Conservation (phyloP, 2,888 invertebrate genomes). For the Drosophila hamatofila region DNA sequence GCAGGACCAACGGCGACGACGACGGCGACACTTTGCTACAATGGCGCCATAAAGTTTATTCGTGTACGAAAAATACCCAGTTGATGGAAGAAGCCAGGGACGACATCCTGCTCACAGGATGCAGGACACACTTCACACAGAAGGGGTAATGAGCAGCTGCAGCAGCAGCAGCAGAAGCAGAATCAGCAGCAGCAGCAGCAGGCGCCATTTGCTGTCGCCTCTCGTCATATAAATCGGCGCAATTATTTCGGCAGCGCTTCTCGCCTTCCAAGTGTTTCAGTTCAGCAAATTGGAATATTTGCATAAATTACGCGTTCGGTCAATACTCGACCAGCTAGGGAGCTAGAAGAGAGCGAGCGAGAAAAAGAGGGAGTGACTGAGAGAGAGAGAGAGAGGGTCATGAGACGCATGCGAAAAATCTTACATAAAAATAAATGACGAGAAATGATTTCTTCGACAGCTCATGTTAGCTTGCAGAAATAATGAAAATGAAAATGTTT, state of each 20-base stretch:
- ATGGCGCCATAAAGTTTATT: slow-evolving; percentile 81
- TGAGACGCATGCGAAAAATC: neutral
- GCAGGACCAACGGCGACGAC: slow-evolving; percentile 42
- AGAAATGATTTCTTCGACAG: neutral
- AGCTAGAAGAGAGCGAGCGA: no score
- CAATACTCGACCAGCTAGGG: slow-evolving; percentile 31
- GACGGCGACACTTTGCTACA: slow-evolving; percentile 70
- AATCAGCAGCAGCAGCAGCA: slow-evolving; percentile 44
- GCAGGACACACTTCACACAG: slow-evolving; percentile 25
- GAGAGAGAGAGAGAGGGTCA: neutral
- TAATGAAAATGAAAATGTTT: neutral
- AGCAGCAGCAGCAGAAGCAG: slow-evolving; percentile 40
- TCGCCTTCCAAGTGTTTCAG: slow-evolving; percentile 50
- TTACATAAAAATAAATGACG: neutral
- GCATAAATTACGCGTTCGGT: slow-evolving; percentile 62
- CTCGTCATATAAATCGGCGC: slow-evolving; percentile 70
- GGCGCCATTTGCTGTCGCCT: slow-evolving; percentile 25
- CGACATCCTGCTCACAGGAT: slow-evolving; percentile 12
- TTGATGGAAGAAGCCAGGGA: slow-evolving; percentile 51
- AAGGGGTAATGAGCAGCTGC: slow-evolving; percentile 67
- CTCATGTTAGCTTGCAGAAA: neutral
- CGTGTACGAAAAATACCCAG: slow-evolving; percentile 73
- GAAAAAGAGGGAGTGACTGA: neutral
- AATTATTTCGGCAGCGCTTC: slow-evolving; percentile 68
- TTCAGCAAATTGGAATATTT: slow-evolving; percentile 63